Conservation (phyloP, 2,888 invertebrate species). For the Petrolisthes cinctipes region DNA sequence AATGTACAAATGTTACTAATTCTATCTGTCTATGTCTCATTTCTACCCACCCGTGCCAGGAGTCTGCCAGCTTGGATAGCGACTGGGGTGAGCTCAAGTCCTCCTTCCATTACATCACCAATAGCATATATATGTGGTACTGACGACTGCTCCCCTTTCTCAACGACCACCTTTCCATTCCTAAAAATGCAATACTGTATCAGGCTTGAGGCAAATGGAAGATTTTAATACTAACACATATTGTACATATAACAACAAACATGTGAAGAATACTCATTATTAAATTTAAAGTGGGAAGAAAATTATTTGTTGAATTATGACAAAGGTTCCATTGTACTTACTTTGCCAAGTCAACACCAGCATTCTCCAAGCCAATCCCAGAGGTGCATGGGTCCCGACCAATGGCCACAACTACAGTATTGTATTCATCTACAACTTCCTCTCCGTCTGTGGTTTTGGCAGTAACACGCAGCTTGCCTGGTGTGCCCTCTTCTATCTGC, state of each 20-base stretch:
- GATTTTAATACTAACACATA: too few relatives aligned
- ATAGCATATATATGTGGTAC: slow-evolving; percentile 75
- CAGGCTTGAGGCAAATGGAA: too few relatives aligned
- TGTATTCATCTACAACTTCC: slow-evolving; percentile 72
- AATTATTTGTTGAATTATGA: not conserved
- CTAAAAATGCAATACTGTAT: slow-evolving; percentile 66
- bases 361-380: slow-evolving; percentile 71
- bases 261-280: not conserved
- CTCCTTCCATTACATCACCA: slow-evolving; percentile 75
- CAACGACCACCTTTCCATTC: slow-evolving; percentile 69
- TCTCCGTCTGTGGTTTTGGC: slow-evolving; percentile 69
- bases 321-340: slow-evolving; percentile 52
- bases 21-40: not conserved
- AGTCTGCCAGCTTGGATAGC: slow-evolving; percentile 74
- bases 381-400: slow-evolving; percentile 75
- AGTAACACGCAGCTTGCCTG: slow-evolving; percentile 68
- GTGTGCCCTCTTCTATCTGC: slow-evolving; percentile 61
- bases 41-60: slow-evolving; percentile 70
- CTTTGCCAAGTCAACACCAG: slow-evolving; percentile 71
- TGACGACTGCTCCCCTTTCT: slow-evolving; percentile 72
- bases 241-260: not conserved
- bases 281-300: too few relatives aligned
- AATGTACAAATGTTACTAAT: not conserved
- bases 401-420: slow-evolving; percentile 75
- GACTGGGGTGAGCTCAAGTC: slow-evolving; percentile 76